Base-by-base conservation (phyloP, 2,113 vertebrate species). In the Suricata suricatta region DNA sequence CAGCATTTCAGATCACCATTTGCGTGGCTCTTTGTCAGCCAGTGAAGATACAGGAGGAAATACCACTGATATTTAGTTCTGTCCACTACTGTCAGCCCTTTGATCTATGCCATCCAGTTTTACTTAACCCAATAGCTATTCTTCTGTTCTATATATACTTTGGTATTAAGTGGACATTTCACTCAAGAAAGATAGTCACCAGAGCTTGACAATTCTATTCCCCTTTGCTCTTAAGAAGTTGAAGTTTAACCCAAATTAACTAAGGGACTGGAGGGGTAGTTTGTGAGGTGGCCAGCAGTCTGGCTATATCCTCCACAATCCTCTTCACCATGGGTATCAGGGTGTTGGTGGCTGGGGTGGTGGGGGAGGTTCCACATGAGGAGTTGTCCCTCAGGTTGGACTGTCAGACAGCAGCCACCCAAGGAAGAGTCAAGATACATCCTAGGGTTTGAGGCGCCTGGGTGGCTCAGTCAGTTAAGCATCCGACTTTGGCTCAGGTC, bases 201-300 rank as follows among this genome's bases (percentile, higher is more conserved):
- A 68, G 15, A 13, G 31, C 21, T 76, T 35, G 1, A 84, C 38
- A 84, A 84, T 95, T 50, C 29, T 57, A 74, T 77, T 47, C 19
- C 14, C 15, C 7, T 83, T 74, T 95, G 54, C 9, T 74, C n/a
- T 95, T 74, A 74, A 87, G 63, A 44, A 74, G n/a, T 89, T 89
- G 17, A 72, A 27, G 9, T 27, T 13, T 82, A 82, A n/a, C 27
- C n/a, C n/a, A 54, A 88, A 63, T 72, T 81, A 81, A 94, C 16
- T 80, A 50, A 81, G 8, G 74, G 12, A 74, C 44, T 97, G 96
- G 88, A 23, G 33, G 0, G 23, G 91, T 89, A 97, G 97, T 98
- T 52, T 0, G 4, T 54, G 63, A 82, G 19, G 19, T 27, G 14
- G 17, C 60, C 31, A 60, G 25, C 47, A 57, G 44, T 23, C 33